phyloP scores from a whole-genome alignment of 2,113 vertebrate genomes.

The Psammodynastes pulverulentus region DNA sequence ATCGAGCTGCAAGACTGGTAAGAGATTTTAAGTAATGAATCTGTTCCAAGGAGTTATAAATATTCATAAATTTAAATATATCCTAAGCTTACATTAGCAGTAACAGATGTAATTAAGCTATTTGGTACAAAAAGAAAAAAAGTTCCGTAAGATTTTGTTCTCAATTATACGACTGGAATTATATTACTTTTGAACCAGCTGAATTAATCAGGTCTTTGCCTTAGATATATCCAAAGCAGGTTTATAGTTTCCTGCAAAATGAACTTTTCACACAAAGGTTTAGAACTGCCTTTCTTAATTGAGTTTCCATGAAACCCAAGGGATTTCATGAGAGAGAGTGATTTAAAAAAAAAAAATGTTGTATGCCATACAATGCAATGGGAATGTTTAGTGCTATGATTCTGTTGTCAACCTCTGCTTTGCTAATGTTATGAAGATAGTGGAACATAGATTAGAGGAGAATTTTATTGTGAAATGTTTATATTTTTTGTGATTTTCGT shows the following conservation, averaged over 20 bases:
- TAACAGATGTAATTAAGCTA: not conserved
- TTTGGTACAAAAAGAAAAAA: not conserved
- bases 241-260: not conserved
- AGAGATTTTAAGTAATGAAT: slow-evolving; percentile 39
- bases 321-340: not conserved
- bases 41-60: not conserved
- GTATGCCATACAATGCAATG: not conserved
- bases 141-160: not conserved
- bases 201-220: not conserved
- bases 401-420: not conserved
- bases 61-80: not conserved
- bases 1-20: slow-evolving; percentile 85
- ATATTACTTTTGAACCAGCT: not conserved
- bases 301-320: not conserved
- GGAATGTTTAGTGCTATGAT: not conserved
- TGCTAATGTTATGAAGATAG: not conserved
- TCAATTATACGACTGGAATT: not conserved
- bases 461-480: not conserved
- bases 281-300: not conserved
- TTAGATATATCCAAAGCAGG: not conserved
- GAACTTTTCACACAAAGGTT: not conserved
- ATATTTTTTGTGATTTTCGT: not conserved
- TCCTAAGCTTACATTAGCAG: not conserved
- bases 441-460: not conserved
- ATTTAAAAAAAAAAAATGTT: not conserved